Conservation (phyloP, 2,888 invertebrate genomes). For the Aphelenchoides bicaudatus region DNA sequence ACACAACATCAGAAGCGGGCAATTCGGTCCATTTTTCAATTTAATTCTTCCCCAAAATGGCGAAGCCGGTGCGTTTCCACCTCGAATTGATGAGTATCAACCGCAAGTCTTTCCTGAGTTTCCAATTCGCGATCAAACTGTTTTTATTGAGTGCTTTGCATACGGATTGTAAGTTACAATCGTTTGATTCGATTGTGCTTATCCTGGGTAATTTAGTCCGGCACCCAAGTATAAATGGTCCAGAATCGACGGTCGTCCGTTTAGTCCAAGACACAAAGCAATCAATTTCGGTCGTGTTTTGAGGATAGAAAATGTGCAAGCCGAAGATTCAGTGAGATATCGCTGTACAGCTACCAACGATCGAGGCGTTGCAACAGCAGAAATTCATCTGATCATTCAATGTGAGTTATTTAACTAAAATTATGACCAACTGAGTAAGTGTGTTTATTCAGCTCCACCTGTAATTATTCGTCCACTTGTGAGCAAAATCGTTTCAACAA, state of each 20-base stretch:
- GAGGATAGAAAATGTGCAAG: conserved; percentile 46
- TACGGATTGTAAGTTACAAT: conserved; percentile 51
- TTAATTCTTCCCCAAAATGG: conserved; percentile 37
- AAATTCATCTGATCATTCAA: conserved; percentile 47
- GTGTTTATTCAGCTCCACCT: conserved; percentile 41
- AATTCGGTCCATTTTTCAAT: conserved; percentile 59
- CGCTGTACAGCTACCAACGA: conserved; percentile 50
- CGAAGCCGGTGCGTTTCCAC: conserved; percentile 35
- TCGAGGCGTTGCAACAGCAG: conserved; percentile 44
- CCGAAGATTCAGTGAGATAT: conserved; percentile 51
- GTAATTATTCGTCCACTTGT: conserved; percentile 41
- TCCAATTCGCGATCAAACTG: conserved; percentile 49
- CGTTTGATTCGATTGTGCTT: neutral
- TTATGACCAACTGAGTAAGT: conserved; percentile 1
- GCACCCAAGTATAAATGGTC: conserved; percentile 52
- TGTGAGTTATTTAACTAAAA: conserved; percentile 26
- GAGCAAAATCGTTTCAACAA: conserved; percentile 41
- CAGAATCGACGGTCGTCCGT: conserved; percentile 46
- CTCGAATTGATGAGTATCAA: conserved; percentile 47
- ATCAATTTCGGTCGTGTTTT: conserved; percentile 51
- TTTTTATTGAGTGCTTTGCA: conserved; percentile 59
- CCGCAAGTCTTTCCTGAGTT: conserved; percentile 54
- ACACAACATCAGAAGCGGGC: conserved; percentile 49
- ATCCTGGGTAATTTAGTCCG: conserved; percentile 41
- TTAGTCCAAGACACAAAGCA: conserved; percentile 40